These are phyloP conservation scores for Lota lota DNA, from an alignment of 2,113 vertebrate genomes.

Conservation along the genomic window DNA sequence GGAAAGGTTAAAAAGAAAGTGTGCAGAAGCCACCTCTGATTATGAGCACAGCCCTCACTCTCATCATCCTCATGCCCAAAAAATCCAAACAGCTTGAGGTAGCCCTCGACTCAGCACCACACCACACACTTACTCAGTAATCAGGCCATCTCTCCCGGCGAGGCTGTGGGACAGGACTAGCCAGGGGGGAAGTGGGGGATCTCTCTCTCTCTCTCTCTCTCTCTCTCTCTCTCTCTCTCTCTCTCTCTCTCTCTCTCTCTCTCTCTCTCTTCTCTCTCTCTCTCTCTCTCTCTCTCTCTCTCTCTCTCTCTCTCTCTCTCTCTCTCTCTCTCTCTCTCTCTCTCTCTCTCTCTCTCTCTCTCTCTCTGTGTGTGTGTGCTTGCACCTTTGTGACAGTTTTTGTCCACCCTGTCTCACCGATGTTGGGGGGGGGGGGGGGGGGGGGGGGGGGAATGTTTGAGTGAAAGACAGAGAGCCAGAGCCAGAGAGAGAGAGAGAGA, in stretches of 20 bases:
- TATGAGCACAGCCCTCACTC: conserved; percentile 28
- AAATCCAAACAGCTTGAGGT: conserved; percentile 67
- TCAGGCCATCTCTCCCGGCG: conserved; percentile 72
- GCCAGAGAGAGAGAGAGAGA: conserved; percentile 46
- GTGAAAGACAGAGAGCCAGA: conserved; percentile 25
- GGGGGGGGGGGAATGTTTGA: not conserved
- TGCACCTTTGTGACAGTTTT: conserved; percentile 57
- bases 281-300: no score
- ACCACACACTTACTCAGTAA: conserved; percentile 59
- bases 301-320: no score
- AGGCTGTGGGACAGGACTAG: conserved; percentile 20
- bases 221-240: no score
- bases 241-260: no score
- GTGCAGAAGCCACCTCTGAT: conserved; percentile 42
- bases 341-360: conserved; percentile 3
- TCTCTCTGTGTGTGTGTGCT: conserved; percentile 49
- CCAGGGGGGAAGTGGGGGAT: conserved; percentile 20
- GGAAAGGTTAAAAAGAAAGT: not conserved
- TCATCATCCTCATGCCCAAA: conserved; percentile 51
- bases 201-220: no score
- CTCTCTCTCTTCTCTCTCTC: no score
- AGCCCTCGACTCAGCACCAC: conserved; percentile 49
- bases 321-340: no score
- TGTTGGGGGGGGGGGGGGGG: not conserved
- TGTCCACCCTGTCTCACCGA: conserved; percentile 13